Base-by-base conservation (phyloP, 2,113 vertebrate species). In the Hydrochoerus hydrochaeris region DNA sequence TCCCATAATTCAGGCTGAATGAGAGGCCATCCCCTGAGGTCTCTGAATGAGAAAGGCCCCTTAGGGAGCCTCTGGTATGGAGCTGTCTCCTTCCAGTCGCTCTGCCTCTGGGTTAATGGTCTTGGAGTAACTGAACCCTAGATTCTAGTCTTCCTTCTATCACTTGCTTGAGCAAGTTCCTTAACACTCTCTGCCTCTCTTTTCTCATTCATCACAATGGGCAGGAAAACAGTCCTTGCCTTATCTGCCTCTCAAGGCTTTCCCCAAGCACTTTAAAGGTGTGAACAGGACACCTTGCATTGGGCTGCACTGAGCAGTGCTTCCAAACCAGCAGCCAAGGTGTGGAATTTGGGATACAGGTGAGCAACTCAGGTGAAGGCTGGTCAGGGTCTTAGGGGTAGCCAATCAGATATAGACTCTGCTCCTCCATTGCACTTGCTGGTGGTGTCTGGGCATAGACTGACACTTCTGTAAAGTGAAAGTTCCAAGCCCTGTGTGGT, bases 231-330 rank as follows among this genome's bases (percentile, higher is more conserved):
- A 26, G 30, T 26, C 44, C 35, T 83, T 49, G 81, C 49, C 16
- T 24, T 16, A n/a, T 13, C 46, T 30, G 22, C n/a, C 24, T 95
- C 32, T 4, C 44, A 32, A 73, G 83, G 54, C 32, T 73, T 91
- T 94, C 52, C 77, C 52, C 30, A 85, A 91, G 85, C 65, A 44
- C 82, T 86, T 83, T 71, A 13, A 80, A 90, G 28, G 69, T 87
- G 67, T 57, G 20, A 35, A 85, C 44, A 49, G 41, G 11, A 60
- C 49, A 69, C 30, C 75, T 62, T 65, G 38, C 17, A 0, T 12
- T 19, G 57, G 57, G 22, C 0, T 57, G 24, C 17, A 0, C 17
- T 26, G 60, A 38, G 16, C 0, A 30, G 57, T 57, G 77, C 52
- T 78, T 93, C 85, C 63, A 91, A 94, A 13, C 38, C 57, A 84